Evolutionary conservation across 2,888 invertebrate genomes (phyloP), one percentile per base, ranked within the genome.

Genomic region (Cistogaster globosa): DNA sequence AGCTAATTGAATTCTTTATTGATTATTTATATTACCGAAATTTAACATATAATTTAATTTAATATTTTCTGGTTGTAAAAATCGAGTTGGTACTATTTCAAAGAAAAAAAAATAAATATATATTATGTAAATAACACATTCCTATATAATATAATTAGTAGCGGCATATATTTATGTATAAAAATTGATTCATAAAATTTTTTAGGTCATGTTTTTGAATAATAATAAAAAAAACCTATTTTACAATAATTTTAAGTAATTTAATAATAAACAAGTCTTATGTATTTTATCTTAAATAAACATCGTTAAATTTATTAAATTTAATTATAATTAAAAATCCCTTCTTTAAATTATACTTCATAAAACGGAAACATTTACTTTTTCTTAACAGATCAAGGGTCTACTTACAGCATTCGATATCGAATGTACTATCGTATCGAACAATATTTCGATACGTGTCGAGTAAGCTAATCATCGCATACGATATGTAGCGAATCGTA

Each of bases 251-350:
- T 67, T 36, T 76, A 76, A 76, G 76, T 75, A 45, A 58, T 76
- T 76, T 76, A 76, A 67, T 76, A 76, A 67, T 76, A 76, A 67
- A 76, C 57, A 65, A 57, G 36, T 76, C 65, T 57, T 76, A 76
- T 45, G 26, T 60, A 76, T 67, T 76, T 58, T 58, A 67, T 67
- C 67, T 67, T 48, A 58, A 76, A 67, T 48, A 76, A 67, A 76
- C 45, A 57, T 65, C 55, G 48, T 76, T 76, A 76, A 55, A 32
- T 67, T 76, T 76, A 67, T 57, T 57, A 75, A n/a, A n/a, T 51
- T 45, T 65, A 65, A 20, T 36, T 48, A 36, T 36, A 57, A 76
- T 36, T 51, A 18, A 48, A 32, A 16, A 72, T 16, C n/a, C 26
- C 4, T 2, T 26, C 51, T 38, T 22, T 62, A n/a, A 32, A 74